These are phyloP conservation scores for Hydrochoerus hydrochaeris DNA, from an alignment of 2,113 vertebrate species.

Conservation along the genomic window DNA sequence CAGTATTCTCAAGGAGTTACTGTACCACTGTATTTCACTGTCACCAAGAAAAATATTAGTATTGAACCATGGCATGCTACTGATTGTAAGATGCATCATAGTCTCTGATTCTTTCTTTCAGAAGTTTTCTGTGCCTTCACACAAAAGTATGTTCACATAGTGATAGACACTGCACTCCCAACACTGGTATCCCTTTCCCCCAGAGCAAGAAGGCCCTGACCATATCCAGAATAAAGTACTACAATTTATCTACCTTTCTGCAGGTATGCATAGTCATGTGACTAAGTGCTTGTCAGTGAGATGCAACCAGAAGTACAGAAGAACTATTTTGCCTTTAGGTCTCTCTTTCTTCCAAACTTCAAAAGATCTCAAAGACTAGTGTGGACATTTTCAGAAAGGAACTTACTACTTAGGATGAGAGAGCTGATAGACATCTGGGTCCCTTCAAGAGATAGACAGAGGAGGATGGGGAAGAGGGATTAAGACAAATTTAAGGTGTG, in stretches of 20 bases:
- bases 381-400: neutral
- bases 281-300: neutral
- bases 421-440: neutral
- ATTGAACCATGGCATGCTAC: neutral
- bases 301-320: neutral
- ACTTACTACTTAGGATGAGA: neutral
- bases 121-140: too few species aligned
- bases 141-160: neutral
- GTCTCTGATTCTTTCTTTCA: neutral
- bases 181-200: neutral
- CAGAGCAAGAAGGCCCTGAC: neutral
- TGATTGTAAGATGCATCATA: neutral
- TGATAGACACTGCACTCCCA: neutral
- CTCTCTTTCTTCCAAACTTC: neutral
- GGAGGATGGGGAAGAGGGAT: neutral
- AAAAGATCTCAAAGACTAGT: neutral
- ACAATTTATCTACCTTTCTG: neutral
- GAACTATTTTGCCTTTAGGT: neutral
- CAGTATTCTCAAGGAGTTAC: neutral
- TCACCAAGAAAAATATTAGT: slow-evolving; percentile 4
- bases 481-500: neutral
- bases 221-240: neutral
- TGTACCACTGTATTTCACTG: neutral
- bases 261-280: neutral
- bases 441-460: neutral